Evolutionary conservation across 1,140 invertebrate species (phyloP), one percentile per base, ranked within the genome.

Genomic region (Zophobas morio): DNA sequence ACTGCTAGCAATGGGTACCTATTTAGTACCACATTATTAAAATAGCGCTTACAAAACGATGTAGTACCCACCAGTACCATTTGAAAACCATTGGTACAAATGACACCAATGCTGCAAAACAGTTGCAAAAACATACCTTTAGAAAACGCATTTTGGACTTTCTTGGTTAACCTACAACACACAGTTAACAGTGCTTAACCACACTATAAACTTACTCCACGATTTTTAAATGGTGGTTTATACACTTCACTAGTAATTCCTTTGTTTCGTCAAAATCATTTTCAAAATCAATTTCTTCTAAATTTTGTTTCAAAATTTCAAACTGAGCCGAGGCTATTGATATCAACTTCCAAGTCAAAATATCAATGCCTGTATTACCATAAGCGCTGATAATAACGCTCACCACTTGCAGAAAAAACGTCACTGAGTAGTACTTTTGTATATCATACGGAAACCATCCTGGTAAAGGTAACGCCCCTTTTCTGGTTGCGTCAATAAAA

Each of bases 391-490:
- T 49, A 8, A 57, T 40, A 1, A 77, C n/a, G 49, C 70, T 73
- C 1, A 74, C 35, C 8, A 72, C 32, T 74, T 72, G 40, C 1
- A 60, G 8, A 63, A 77, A 63, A 51, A 49, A 54, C 0, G 72
- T 74, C 1, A 6, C 20, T 40, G 36, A 56, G 60, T 77, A 74
- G 47, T 77, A 46, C 5, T 66, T 47, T 1, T 40, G 54, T 20
- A 51, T 60, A 47, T 77, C 70, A 47, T 73, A 77, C 2, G 76
- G 76, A 37, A 73, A 32, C 76, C 76, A 77, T 6, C 71, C 36
- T 6, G 51, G 70, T 36, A 77, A 8, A 1, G 76, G 76, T 34
- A 73, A 46, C 33, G 35, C 74, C n/a, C 35, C 60, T 33, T 74
- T 72, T 6, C 70, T 35, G 6, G 6, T 49, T 37, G 37, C 40